Evolutionary conservation across 2,888 invertebrate species (phyloP).

Genomic region (Xylota segnis): DNA sequence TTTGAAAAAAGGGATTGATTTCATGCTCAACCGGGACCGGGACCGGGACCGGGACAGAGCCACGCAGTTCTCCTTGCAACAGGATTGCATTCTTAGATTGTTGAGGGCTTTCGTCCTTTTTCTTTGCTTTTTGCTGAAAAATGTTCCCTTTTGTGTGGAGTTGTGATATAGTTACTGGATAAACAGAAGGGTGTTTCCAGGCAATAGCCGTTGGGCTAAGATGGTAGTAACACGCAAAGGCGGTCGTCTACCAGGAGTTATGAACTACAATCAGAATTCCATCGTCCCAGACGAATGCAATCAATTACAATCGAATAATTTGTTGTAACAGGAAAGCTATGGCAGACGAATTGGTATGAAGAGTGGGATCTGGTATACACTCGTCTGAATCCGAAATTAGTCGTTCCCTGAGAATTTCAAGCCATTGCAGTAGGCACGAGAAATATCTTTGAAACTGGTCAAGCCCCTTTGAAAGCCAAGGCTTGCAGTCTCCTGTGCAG

Average conservation of each 20-base stretch:
- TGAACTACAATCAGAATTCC: slow-evolving; percentile 55
- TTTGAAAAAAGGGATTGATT: slow-evolving; percentile 32
- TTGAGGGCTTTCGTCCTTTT: slow-evolving; percentile 1
- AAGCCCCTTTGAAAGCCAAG: too few relatives aligned
- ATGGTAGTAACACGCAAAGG: slow-evolving; percentile 57
- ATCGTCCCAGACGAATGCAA: slow-evolving; percentile 7
- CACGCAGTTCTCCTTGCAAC: slow-evolving; percentile 54
- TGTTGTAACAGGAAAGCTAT: slow-evolving; percentile 9
- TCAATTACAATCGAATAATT: slow-evolving; percentile 40
- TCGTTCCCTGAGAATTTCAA: too few relatives aligned
- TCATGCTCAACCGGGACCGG: slow-evolving; percentile 9
- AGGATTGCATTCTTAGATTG: slow-evolving; percentile 53
- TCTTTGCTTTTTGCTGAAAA: not conserved
- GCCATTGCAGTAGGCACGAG: too few relatives aligned
- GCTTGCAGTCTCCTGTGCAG: too few relatives aligned
- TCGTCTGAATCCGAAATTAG: too few relatives aligned
- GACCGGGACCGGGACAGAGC: slow-evolving; percentile 12
- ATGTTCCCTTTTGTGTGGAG: slow-evolving; percentile 11
- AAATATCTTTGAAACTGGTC: too few relatives aligned
- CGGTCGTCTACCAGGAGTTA: slow-evolving; percentile 50
- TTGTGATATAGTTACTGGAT: slow-evolving; percentile 36
- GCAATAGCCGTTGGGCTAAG: slow-evolving; percentile 59
- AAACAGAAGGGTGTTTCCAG: slow-evolving; percentile 74
- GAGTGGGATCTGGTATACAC: too few relatives aligned
- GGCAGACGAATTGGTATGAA: too few relatives aligned